Evolutionary conservation across 2,797 vertebrate genomes (phyloP).

Genomic region (Epinephelus awoara): DNA sequence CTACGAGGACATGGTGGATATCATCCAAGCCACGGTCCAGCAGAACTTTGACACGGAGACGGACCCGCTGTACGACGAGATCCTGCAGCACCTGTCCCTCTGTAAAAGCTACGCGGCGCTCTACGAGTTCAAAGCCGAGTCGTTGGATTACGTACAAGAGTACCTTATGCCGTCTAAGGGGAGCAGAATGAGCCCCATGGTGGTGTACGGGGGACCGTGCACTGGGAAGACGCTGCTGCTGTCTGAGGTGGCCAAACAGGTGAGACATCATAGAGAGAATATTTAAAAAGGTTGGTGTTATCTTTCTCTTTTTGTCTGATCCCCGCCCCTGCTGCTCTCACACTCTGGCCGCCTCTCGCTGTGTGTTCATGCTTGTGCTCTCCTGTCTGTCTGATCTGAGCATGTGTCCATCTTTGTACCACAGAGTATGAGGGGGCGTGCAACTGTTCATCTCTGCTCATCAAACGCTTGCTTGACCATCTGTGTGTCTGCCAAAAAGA

Average conservation of each 20-base stretch:
- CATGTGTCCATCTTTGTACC: slow-evolving; percentile 65
- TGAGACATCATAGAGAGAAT: slow-evolving; percentile 74
- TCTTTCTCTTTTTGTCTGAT: slow-evolving; percentile 5
- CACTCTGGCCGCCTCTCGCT: not conserved
- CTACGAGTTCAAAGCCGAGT: slow-evolving; percentile 94
- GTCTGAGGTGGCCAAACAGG: slow-evolving; percentile 96
- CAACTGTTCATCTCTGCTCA: slow-evolving; percentile 62
- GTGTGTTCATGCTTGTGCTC: not conserved
- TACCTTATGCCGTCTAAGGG: slow-evolving; percentile 93
- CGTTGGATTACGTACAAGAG: slow-evolving; percentile 92
- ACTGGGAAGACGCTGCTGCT: slow-evolving; percentile 97
- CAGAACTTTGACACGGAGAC: slow-evolving; percentile 98
- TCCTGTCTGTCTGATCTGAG: slow-evolving; percentile 53
- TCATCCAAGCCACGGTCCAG: slow-evolving; percentile 98
- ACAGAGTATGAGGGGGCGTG: slow-evolving; percentile 60
- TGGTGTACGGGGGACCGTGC: slow-evolving; percentile 96
- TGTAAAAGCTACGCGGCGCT: slow-evolving; percentile 93
- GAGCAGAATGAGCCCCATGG: slow-evolving; percentile 91
- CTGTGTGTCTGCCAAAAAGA: slow-evolving; percentile 62
- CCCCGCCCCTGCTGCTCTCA: not conserved
- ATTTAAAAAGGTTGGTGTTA: not conserved
- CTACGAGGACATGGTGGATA: slow-evolving; percentile 99
- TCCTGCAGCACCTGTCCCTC: slow-evolving; percentile 95
- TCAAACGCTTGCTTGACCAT: slow-evolving; percentile 61
- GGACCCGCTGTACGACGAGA: slow-evolving; percentile 94